Conservation (phyloP, 1,140 invertebrate genomes). For the Cheumatopsyche charites region DNA sequence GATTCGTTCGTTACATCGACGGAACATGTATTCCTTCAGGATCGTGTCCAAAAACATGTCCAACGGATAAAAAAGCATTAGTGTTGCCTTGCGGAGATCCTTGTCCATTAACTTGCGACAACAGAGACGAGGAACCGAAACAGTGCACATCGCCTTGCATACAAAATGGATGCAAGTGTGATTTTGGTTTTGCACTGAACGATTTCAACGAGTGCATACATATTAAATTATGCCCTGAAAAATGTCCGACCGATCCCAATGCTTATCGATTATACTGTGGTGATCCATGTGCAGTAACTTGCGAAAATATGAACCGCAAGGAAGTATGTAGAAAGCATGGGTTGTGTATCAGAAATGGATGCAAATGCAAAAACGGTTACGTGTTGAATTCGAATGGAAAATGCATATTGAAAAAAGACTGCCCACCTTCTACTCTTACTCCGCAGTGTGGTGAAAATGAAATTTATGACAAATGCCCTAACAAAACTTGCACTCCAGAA, state of each 20-base stretch:
- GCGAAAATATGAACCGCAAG: slow-evolving; percentile 3
- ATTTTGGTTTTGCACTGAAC: slow-evolving; percentile 20
- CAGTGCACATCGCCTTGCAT: slow-evolving; percentile 23
- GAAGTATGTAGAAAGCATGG: not conserved
- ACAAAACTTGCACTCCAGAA: not conserved
- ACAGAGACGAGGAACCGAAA: slow-evolving; percentile 23
- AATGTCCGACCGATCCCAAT: slow-evolving; percentile 3
- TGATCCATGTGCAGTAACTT: slow-evolving; percentile 9
- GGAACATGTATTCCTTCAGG: not conserved
- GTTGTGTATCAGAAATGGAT: slow-evolving; percentile 26
- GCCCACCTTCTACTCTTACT: not conserved
- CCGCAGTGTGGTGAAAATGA: not conserved
- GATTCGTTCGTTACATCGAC: slow-evolving; percentile 1
- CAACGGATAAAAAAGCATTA: slow-evolving; percentile 8
- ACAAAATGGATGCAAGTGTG: slow-evolving; percentile 31
- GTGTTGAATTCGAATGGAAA: not conserved
- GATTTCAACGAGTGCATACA: slow-evolving; percentile 29
- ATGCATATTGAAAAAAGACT: slow-evolving; percentile 4
- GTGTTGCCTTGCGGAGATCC: slow-evolving; percentile 10
- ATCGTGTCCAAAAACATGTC: not conserved
- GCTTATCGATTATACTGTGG: not conserved
- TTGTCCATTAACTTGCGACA: slow-evolving; percentile 12
- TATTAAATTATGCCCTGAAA: not conserved
- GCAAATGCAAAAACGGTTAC: slow-evolving; percentile 23
- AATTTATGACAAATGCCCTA: slow-evolving; percentile 25